These are phyloP conservation scores for Dryas iulia DNA, from an alignment of 1,140 invertebrate species.

Conservation along the genomic window DNA sequence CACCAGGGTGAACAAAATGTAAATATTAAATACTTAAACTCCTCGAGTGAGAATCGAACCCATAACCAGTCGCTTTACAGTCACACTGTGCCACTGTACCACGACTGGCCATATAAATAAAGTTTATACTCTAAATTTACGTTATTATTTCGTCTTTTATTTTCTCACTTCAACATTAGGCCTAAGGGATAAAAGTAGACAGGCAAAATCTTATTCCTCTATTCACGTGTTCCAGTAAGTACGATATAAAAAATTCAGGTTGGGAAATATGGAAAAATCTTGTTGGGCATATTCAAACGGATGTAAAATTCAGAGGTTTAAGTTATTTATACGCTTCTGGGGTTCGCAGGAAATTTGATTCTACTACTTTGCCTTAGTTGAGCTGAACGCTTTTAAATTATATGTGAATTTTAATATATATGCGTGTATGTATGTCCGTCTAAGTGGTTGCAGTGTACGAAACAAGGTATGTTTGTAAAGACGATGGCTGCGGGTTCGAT, in stretches of 20 bases:
- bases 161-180: background rate
- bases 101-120: background rate
- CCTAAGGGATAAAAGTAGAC: background rate
- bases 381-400: slow-evolving; percentile 7
- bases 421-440: background rate
- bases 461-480: no score
- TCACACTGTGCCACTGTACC: no score
- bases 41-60: no score
- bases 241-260: slow-evolving; percentile 54
- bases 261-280: slow-evolving; percentile 59
- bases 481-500: no score
- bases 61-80: no score
- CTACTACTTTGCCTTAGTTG: slow-evolving; percentile 6
- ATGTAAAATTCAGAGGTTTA: slow-evolving; percentile 33
- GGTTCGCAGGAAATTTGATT: slow-evolving; percentile 27
- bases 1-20: no score
- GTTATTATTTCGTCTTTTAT: background rate
- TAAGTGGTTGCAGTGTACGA: no score
- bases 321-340: slow-evolving; percentile 41
- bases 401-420: background rate
- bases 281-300: slow-evolving; percentile 38
- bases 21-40: no score
- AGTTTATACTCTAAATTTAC: background rate
- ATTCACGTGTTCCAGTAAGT: slow-evolving; percentile 30
- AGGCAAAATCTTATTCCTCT: slow-evolving; percentile 1